Percentiles rank a stretch among this genome's conserved stretches.
phyloP scores from a whole-genome alignment of 2,113 vertebrate species.

The Zosterops hypoxanthus region DNA sequence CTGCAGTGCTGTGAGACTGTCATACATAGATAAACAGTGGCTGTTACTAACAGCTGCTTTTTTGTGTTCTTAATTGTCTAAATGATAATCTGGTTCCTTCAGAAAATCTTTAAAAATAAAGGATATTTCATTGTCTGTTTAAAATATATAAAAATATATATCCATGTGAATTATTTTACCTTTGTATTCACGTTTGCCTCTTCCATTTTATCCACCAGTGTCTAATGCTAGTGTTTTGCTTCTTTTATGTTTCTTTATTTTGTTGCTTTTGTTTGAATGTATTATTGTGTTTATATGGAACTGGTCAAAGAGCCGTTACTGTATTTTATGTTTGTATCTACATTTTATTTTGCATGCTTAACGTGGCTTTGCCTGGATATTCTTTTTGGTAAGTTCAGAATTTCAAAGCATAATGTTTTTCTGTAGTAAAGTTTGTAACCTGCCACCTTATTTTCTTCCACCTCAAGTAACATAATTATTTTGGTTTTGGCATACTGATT shows the following conservation, averaged over 20 bases:
- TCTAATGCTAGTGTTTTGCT: conserved; percentile 78
- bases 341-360: conserved; percentile 98
- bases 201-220: conserved; percentile 72
- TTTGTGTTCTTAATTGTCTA: neutral
- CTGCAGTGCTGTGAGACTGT: neutral
- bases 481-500: conserved; percentile 44
- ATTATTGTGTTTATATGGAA: conserved; percentile 80
- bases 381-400: conserved; percentile 99
- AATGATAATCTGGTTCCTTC: neutral
- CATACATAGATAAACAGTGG: neutral
- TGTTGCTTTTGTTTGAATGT: conserved; percentile 79
- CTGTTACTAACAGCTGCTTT: neutral
- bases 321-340: conserved; percentile 94
- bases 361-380: conserved; percentile 99
- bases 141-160: neutral
- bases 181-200: conserved; percentile 71
- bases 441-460: conserved; percentile 64
- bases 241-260: conserved; percentile 75
- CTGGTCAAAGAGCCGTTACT: conserved; percentile 82
- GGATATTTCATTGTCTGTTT: neutral
- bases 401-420: conserved; percentile 79
- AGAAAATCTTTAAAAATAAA: neutral
- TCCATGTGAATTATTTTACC: neutral
- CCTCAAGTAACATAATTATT: conserved; percentile 57
- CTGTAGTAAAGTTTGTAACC: conserved; percentile 72